Conservation (phyloP, 2,113 vertebrate species). For the Amphiprion percula region DNA sequence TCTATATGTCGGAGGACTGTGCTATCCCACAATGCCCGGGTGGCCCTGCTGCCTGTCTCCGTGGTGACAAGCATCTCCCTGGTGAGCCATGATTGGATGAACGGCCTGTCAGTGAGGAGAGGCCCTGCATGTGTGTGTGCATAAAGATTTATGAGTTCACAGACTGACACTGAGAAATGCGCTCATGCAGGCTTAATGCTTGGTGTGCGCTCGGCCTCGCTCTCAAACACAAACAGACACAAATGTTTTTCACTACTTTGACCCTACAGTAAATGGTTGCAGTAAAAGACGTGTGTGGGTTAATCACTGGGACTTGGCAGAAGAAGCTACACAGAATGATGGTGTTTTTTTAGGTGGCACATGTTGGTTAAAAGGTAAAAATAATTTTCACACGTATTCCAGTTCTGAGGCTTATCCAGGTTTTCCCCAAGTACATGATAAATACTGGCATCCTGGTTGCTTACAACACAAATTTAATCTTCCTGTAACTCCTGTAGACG, state of each 20-base stretch:
- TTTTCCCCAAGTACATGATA: too few relatives aligned
- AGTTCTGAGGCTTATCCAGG: too few relatives aligned
- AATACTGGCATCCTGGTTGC: too few relatives aligned
- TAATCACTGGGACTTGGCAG: not conserved
- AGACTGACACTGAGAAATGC: conserved; percentile 21
- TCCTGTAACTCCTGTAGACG: too few relatives aligned
- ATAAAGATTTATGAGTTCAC: conserved; percentile 25
- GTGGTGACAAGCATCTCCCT: conserved; percentile 68
- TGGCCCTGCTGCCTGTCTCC: conserved; percentile 66
- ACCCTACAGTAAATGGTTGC: not conserved
- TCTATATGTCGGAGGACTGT: conserved; percentile 68
- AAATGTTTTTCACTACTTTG: not conserved
- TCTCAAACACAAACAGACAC: not conserved
- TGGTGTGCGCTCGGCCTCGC: not conserved
- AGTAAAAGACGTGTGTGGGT: not conserved
- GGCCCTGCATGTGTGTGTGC: conserved; percentile 8
- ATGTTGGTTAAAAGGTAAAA: not conserved
- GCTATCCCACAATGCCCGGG: conserved; percentile 63
- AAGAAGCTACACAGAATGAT: not conserved
- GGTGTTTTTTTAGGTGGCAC: not conserved
- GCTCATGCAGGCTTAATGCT: conserved; percentile 11
- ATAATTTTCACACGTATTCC: too few relatives aligned
- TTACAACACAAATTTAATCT: too few relatives aligned
- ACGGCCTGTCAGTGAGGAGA: conserved; percentile 47
- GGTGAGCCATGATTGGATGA: conserved; percentile 64